Evolutionary conservation across 2,797 vertebrate species (phyloP).

Genomic region (Centropyge bicolor): DNA sequence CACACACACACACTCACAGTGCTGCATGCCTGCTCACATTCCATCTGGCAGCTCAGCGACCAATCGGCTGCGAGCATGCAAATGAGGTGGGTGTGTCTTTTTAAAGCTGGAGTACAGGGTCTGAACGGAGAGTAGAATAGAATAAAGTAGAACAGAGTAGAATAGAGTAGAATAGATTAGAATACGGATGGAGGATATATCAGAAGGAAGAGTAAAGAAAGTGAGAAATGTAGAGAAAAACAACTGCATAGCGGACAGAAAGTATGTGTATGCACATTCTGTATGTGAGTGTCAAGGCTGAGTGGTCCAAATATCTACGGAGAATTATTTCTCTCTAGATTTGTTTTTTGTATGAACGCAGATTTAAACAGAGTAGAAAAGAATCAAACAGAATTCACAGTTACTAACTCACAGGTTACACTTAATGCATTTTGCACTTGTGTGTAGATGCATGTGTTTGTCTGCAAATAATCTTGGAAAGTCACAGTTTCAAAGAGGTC

Average conservation of each 20-base stretch:
- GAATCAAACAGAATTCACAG: background rate
- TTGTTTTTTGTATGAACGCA: background rate
- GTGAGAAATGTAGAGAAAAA: background rate
- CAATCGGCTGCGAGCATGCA: slow-evolving; percentile 66
- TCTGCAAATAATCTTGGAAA: background rate
- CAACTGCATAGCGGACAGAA: background rate
- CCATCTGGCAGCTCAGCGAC: slow-evolving; percentile 55
- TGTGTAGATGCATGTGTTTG: background rate
- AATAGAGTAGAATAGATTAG: slow-evolving; percentile 3
- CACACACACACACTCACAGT: slow-evolving; percentile 45
- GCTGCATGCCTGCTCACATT: slow-evolving; percentile 79
- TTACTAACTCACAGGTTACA: background rate
- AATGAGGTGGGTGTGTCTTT: slow-evolving; percentile 73
- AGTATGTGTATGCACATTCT: background rate
- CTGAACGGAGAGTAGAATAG: slow-evolving; percentile 80
- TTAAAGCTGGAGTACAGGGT: slow-evolving; percentile 86
- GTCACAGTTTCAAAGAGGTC: background rate
- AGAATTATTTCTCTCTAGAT: background rate
- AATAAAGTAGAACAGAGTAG: slow-evolving; percentile 30
- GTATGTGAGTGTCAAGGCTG: background rate
- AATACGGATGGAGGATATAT: background rate
- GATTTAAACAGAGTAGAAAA: background rate
- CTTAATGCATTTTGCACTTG: background rate
- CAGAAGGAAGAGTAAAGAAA: background rate
- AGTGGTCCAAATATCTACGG: background rate